A percentile compares a stretch with the other conserved stretches of the same genome.
phyloP scores from a whole-genome alignment of 2,888 invertebrate species.

The Thera obeliscata region DNA sequence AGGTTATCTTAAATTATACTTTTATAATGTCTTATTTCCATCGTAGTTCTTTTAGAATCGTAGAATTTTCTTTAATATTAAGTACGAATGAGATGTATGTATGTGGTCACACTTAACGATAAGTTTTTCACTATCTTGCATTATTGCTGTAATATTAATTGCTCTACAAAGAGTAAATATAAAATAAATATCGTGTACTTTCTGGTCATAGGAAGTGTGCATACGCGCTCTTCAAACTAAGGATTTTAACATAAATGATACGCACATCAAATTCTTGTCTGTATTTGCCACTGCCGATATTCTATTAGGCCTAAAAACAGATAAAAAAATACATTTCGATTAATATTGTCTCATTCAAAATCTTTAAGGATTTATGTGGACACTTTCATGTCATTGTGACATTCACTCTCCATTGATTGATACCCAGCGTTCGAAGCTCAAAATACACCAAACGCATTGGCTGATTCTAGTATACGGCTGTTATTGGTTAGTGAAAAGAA shows the following conservation, averaged over 20 bases:
- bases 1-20: slow-evolving; percentile 52
- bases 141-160: slow-evolving; percentile 55
- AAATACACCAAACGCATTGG: slow-evolving; percentile 77
- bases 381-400: slow-evolving; percentile 42
- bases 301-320: neutral
- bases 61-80: slow-evolving; percentile 68
- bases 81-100: slow-evolving; percentile 73
- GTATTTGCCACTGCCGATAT: slow-evolving; percentile 48
- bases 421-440: slow-evolving; percentile 74
- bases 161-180: slow-evolving; percentile 59
- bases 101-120: slow-evolving; percentile 75
- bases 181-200: slow-evolving; percentile 69
- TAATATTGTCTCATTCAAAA: neutral
- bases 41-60: slow-evolving; percentile 68
- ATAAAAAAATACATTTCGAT: neutral
- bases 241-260: slow-evolving; percentile 60
- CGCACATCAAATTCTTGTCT: slow-evolving; percentile 55
- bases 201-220: slow-evolving; percentile 80
- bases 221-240: slow-evolving; percentile 63
- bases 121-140: slow-evolving; percentile 69
- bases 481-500: slow-evolving; percentile 81
- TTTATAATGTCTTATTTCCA: slow-evolving; percentile 60
- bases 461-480: slow-evolving; percentile 84
- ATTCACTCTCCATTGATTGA: slow-evolving; percentile 60
- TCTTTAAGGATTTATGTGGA: slow-evolving; percentile 6